A percentile compares a stretch with the other conserved stretches of the same genome.
These are phyloP conservation scores for Oryzias celebensis DNA, from an alignment of 2,113 vertebrate genomes.

Conservation along the genomic window DNA sequence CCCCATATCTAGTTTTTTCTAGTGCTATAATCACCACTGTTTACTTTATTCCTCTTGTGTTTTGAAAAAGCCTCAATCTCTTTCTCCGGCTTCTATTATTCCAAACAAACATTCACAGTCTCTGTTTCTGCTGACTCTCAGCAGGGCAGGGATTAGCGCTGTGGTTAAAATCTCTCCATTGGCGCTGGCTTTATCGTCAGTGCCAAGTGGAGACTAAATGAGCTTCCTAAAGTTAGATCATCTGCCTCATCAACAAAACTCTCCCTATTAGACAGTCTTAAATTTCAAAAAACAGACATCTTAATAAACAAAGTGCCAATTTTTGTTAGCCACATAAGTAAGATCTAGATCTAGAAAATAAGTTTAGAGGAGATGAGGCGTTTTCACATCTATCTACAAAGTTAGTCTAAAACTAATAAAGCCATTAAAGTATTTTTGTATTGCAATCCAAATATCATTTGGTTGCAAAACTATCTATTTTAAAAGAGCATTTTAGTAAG, in stretches of 20 bases:
- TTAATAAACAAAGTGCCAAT: constrained; percentile 9
- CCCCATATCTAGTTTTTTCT: no score
- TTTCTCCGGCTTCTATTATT: constrained; percentile 10
- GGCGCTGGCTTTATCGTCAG: constrained; percentile 46
- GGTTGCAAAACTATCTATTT: no score
- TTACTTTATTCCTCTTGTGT: constrained; percentile 11
- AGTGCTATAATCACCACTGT: constrained; percentile 3
- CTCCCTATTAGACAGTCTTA: constrained; percentile 11
- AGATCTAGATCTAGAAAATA: no score
- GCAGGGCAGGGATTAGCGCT: constrained; percentile 61
- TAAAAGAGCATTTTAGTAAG: no score
- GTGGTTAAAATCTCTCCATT: constrained; percentile 57
- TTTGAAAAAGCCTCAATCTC: constrained; percentile 1
- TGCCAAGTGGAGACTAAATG: constrained; percentile 52
- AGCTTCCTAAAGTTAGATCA: constrained; percentile 58
- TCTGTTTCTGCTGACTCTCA: constrained; percentile 46
- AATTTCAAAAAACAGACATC: constrained; percentile 24
- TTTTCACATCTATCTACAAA: no score
- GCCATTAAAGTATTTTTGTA: no score
- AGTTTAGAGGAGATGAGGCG: no score
- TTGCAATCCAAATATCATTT: no score
- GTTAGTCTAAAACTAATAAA: no score
- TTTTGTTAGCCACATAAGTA: constrained; percentile 5
- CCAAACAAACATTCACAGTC: constrained; percentile 20
- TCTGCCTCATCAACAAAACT: constrained; percentile 46